phyloP scores from a whole-genome alignment of 1,140 invertebrate species.

The Aphis craccivora region DNA sequence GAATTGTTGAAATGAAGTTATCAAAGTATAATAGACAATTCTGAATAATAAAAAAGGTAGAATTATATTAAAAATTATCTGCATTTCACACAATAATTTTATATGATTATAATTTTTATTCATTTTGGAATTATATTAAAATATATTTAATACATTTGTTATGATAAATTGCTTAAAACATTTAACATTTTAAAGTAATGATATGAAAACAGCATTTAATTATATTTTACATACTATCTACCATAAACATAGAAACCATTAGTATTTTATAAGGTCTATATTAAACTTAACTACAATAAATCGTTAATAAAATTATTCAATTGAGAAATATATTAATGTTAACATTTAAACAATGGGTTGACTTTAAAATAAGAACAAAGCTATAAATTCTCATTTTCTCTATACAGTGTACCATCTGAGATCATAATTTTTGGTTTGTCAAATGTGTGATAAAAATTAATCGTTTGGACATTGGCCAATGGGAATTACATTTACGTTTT shows the following conservation, averaged over 20 bases:
- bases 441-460: slow-evolving; percentile 44
- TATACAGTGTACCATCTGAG: not conserved
- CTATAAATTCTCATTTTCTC: not conserved
- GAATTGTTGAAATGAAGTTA: not conserved
- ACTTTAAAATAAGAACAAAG: not conserved
- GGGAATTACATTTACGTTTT: slow-evolving; percentile 24
- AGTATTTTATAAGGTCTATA: not conserved
- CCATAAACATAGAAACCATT: not conserved
- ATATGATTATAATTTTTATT: not conserved
- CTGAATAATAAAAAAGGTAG: not conserved
- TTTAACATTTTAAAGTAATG: not conserved
- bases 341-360: not conserved
- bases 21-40: not conserved
- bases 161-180: not conserved
- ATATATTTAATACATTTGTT: not conserved
- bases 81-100: not conserved
- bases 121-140: not conserved
- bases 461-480: slow-evolving; percentile 30
- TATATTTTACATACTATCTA: not conserved
- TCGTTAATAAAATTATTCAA: not conserved
- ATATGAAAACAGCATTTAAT: not conserved
- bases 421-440: slow-evolving; percentile 28
- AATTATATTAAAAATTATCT: not conserved
- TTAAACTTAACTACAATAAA: not conserved
- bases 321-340: slow-evolving; percentile 19